Percentiles rank a stretch among this genome's conserved stretches.
Evolutionary conservation across 2,113 vertebrate genomes (phyloP).

Genomic region (Chloroceryle aenea): DNA sequence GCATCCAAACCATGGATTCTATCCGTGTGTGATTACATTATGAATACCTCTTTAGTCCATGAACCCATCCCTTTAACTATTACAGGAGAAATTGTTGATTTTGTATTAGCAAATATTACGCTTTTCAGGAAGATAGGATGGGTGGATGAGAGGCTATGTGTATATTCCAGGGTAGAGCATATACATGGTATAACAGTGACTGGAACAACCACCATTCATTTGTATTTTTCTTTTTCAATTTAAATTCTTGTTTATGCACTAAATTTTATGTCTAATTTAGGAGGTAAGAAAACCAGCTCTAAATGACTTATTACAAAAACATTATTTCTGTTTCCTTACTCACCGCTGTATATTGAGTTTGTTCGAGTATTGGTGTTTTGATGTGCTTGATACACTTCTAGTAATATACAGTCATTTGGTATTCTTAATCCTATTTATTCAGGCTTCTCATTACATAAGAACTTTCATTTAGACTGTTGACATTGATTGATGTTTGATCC

Average conservation of each 20-base stretch:
- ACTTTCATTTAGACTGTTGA: not conserved
- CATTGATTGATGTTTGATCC: not conserved
- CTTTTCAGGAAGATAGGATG: not conserved
- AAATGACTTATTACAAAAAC: not conserved
- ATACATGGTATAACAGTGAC: not conserved
- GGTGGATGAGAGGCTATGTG: not conserved
- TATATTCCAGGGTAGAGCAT: not conserved
- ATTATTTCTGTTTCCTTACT: not conserved
- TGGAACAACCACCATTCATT: not conserved
- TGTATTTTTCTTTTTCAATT: not conserved
- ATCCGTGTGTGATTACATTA: not conserved
- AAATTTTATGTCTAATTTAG: not conserved
- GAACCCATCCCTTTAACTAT: not conserved
- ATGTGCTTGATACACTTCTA: not conserved
- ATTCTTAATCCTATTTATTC: not conserved
- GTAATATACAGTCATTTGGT: not conserved
- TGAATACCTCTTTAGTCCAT: not conserved
- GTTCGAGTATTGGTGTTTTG: not conserved
- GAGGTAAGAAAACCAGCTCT: not conserved
- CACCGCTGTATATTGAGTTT: not conserved
- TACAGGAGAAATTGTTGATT: not conserved
- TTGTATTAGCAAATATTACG: not conserved
- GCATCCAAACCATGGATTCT: not conserved
- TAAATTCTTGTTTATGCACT: not conserved
- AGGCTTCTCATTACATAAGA: not conserved